A percentile compares a stretch with the other conserved stretches of the same genome.
These are phyloP conservation scores for Epicauta chinensis DNA, from an alignment of 1,140 invertebrate genomes.

Conservation along the genomic window DNA sequence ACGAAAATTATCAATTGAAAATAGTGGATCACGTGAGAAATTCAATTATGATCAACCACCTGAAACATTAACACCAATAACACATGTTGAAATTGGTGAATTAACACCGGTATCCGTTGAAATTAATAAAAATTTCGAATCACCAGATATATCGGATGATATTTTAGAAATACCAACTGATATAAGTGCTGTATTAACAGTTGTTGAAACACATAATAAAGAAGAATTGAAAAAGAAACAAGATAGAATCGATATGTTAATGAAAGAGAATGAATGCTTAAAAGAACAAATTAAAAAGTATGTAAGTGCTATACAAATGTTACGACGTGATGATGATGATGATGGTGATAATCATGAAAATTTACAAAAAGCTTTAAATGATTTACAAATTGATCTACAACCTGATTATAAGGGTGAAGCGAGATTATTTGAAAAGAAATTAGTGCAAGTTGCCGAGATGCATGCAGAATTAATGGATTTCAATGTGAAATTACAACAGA, in stretches of 20 bases:
- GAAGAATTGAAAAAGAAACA: conserved; percentile 32
- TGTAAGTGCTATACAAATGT: conserved; percentile 81
- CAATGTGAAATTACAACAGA: conserved; percentile 59
- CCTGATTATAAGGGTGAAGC: conserved; percentile 64
- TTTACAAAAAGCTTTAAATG: conserved; percentile 36
- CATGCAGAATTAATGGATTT: conserved; percentile 94
- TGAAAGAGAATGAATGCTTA: conserved; percentile 78
- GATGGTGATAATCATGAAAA: too few relatives aligned
- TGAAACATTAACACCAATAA: conserved; percentile 44
- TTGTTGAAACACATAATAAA: conserved; percentile 37
- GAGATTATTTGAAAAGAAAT: conserved; percentile 78
- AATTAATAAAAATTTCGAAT: conserved; percentile 27
- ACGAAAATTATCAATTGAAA: conserved; percentile 35
- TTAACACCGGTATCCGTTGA: conserved; percentile 45
- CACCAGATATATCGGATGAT: conserved; percentile 29
- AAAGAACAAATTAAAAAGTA: conserved; percentile 87
- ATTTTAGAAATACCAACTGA: conserved; percentile 39
- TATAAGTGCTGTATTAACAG: conserved; percentile 38
- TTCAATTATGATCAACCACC: conserved; percentile 31
- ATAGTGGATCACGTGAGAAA: conserved; percentile 34
- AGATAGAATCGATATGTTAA: conserved; percentile 31
- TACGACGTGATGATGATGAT: conserved; percentile 55
- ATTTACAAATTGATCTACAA: conserved; percentile 39
- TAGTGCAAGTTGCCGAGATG: conserved; percentile 94
- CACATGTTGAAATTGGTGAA: conserved; percentile 45